A percentile compares a stretch with the other conserved stretches of the same genome.
Conservation (phyloP, 2,888 invertebrate species). For the Celastrina argiolus region DNA sequence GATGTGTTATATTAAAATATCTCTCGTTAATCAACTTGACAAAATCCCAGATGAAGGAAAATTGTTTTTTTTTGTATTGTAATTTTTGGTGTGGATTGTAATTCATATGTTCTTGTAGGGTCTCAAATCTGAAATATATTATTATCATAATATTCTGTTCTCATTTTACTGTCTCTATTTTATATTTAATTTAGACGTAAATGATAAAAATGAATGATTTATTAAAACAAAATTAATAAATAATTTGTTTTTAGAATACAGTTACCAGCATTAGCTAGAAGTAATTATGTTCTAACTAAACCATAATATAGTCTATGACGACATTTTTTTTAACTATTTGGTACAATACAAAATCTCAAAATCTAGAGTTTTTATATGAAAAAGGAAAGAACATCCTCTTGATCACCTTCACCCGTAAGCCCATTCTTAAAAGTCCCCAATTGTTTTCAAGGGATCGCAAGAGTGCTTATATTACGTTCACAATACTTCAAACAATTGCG, state of each 20-base stretch:
- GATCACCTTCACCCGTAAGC: not conserved
- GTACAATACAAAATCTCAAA: no score
- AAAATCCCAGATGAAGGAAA: not conserved
- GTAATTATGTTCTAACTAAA: no score
- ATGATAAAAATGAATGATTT: no score
- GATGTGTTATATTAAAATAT: conserved; percentile 43
- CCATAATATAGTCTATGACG: no score
- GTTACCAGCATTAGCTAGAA: no score
- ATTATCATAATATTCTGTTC: not conserved
- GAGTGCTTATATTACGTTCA: not conserved
- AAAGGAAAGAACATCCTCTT: no score
- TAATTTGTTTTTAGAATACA: no score
- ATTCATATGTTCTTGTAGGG: not conserved
- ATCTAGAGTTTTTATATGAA: no score
- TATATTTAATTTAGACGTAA: no score
- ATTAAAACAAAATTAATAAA: no score
- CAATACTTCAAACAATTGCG: not conserved
- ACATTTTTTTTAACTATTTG: no score
- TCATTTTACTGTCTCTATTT: no score
- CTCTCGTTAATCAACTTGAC: conserved; percentile 30
- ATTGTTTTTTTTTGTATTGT: not conserved
- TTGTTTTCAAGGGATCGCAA: not conserved
- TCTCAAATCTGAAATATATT: not conserved
- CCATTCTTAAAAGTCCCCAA: not conserved
- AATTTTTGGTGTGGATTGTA: not conserved